These are phyloP conservation scores for Pseudoatta argentina DNA, from an alignment of 1,140 invertebrate genomes.

Conservation along the genomic window DNA sequence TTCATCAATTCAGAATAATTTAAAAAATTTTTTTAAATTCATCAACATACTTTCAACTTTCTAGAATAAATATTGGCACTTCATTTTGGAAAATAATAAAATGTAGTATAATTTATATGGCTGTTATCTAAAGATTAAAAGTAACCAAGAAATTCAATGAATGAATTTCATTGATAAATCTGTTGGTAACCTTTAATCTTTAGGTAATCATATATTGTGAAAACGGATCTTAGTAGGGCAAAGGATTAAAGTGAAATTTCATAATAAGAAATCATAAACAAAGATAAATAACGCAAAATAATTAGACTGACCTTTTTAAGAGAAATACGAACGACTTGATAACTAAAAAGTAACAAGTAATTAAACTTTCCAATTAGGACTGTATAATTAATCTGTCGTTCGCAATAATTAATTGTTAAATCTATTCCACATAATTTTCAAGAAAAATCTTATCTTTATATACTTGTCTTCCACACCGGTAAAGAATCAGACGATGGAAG, in stretches of 20 bases:
- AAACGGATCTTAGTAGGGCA: too few relatives aligned
- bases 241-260: not conserved
- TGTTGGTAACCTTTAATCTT: too few relatives aligned
- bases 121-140: too few relatives aligned
- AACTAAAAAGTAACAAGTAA: not conserved
- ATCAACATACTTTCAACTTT: too few relatives aligned
- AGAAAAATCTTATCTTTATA: conserved; percentile 1
- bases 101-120: too few relatives aligned
- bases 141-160: too few relatives aligned
- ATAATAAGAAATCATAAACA: not conserved
- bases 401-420: conserved; percentile 45
- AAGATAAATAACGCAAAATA: not conserved
- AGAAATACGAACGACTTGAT: not conserved
- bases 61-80: too few relatives aligned
- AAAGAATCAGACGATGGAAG: conserved; percentile 5
- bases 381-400: not conserved
- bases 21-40: too few relatives aligned
- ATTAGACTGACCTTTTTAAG: not conserved
- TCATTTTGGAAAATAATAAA: too few relatives aligned
- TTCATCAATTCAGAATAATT: too few relatives aligned
- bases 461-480: not conserved
- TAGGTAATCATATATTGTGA: too few relatives aligned
- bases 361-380: not conserved
- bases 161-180: too few relatives aligned
- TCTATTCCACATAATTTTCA: not conserved